A percentile compares a stretch with the other conserved stretches of the same genome.
Evolutionary conservation across 2,888 invertebrate species (phyloP).

Genomic region (Synergus gifuensis): DNA sequence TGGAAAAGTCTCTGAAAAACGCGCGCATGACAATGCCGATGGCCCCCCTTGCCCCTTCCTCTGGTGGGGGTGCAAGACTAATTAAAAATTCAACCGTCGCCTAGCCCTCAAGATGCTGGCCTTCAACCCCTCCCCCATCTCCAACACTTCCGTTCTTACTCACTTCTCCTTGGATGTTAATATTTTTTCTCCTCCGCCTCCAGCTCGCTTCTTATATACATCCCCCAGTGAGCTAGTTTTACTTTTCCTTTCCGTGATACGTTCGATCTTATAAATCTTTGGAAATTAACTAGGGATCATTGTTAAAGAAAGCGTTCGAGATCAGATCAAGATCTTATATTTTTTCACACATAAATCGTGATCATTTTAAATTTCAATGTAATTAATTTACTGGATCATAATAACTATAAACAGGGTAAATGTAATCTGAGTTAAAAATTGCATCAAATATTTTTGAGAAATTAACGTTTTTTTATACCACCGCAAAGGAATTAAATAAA

Average conservation of each 20-base stretch:
- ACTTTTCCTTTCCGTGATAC: conserved; percentile 19
- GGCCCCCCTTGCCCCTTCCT: conserved; percentile 57
- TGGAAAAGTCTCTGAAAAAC: conserved; percentile 76
- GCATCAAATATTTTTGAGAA: neutral
- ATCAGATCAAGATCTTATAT: neutral
- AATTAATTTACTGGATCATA: too few relatives aligned
- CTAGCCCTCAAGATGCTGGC: conserved; percentile 66
- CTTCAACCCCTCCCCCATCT: conserved; percentile 59
- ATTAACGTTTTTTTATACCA: neutral
- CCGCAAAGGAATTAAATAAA: neutral
- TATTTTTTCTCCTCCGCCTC: conserved; percentile 50
- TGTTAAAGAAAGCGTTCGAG: neutral
- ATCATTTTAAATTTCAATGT: neutral
- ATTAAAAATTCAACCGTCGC: conserved; percentile 74
- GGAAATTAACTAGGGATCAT: neutral
- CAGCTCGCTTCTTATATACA: conserved; percentile 35
- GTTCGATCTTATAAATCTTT: neutral
- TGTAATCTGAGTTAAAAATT: neutral
- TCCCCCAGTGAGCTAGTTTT: conserved; percentile 42
- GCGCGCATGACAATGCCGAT: conserved; percentile 78
- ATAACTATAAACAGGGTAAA: too few relatives aligned
- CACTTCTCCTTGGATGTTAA: conserved; percentile 41
- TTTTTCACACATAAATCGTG: neutral
- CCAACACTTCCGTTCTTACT: conserved; percentile 39
- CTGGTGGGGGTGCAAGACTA: conserved; percentile 70